Percentiles rank a stretch among this genome's conserved stretches.
These are phyloP conservation scores for Aldrovandia affinis DNA, from an alignment of 2,797 vertebrate genomes.

Conservation along the genomic window DNA sequence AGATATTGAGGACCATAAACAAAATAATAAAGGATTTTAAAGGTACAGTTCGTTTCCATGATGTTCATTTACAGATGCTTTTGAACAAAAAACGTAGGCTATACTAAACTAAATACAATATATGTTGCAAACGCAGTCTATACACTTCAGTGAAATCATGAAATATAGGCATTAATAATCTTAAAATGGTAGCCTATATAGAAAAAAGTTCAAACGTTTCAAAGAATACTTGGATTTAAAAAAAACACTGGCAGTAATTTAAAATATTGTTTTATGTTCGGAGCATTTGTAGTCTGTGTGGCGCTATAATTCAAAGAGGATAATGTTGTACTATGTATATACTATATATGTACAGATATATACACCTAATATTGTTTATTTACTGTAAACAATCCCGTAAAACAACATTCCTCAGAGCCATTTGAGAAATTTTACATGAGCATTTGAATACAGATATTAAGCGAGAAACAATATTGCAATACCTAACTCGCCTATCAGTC, in stretches of 20 bases:
- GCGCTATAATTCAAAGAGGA: background rate
- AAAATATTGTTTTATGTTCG: background rate
- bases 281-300: background rate
- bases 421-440: too few relatives aligned
- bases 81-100: too few relatives aligned
- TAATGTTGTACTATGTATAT: background rate
- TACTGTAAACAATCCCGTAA: background rate
- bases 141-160: background rate
- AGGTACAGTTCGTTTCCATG: too few relatives aligned
- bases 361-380: background rate
- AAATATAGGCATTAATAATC: background rate
- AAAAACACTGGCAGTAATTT: background rate
- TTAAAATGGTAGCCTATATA: background rate
- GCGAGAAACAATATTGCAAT: background rate
- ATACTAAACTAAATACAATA: background rate
- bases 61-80: too few relatives aligned
- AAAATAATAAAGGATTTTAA: too few relatives aligned
- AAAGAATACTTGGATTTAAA: background rate
- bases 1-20: too few relatives aligned
- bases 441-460: too few relatives aligned
- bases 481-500: background rate
- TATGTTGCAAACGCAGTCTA: background rate
- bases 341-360: background rate
- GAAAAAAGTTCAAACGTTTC: background rate
- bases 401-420: too few relatives aligned